Conservation (phyloP, 2,797 vertebrate genomes). For the Anableps anableps region DNA sequence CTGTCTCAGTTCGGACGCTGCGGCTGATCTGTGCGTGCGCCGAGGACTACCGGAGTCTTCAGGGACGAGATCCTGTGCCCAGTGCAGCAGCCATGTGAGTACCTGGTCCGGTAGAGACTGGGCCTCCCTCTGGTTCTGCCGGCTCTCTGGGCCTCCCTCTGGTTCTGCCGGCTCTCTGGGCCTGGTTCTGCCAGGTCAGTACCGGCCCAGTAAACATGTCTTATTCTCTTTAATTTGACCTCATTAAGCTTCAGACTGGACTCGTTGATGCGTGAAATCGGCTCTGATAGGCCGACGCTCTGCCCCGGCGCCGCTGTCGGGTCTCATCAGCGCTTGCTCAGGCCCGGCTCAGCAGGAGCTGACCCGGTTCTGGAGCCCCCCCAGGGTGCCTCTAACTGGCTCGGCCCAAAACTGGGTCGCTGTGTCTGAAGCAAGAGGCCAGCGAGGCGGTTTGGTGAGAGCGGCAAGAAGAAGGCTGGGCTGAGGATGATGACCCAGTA, state of each 20-base stretch:
- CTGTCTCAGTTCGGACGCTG: slow-evolving; percentile 84
- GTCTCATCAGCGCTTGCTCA: slow-evolving; percentile 71
- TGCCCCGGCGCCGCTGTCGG: slow-evolving; percentile 68
- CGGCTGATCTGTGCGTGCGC: slow-evolving; percentile 91
- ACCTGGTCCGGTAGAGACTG: not conserved
- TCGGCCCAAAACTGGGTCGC: slow-evolving; percentile 70
- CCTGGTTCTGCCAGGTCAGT: too few relatives aligned
- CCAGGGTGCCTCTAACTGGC: slow-evolving; percentile 49
- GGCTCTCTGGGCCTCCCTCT: too few relatives aligned
- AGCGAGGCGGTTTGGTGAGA: slow-evolving; percentile 18
- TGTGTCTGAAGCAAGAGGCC: slow-evolving; percentile 62
- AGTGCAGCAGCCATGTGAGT: slow-evolving; percentile 90
- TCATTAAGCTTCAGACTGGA: slow-evolving; percentile 8
- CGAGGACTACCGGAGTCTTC: slow-evolving; percentile 86
- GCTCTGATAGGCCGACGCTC: slow-evolving; percentile 14
- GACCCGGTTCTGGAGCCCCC: slow-evolving; percentile 55
- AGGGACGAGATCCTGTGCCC: slow-evolving; percentile 70
- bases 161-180: too few relatives aligned
- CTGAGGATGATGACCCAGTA: slow-evolving; percentile 1
- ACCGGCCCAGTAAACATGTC: not conserved
- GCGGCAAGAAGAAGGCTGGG: slow-evolving; percentile 23
- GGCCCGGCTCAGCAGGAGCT: slow-evolving; percentile 67
- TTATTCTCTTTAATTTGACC: not conserved
- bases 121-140: too few relatives aligned
- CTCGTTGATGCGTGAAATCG: slow-evolving; percentile 4